A percentile compares a stretch with the other conserved stretches of the same genome.
phyloP scores from a whole-genome alignment of 2,113 vertebrate genomes.

The Petrocephalus zakoni region DNA sequence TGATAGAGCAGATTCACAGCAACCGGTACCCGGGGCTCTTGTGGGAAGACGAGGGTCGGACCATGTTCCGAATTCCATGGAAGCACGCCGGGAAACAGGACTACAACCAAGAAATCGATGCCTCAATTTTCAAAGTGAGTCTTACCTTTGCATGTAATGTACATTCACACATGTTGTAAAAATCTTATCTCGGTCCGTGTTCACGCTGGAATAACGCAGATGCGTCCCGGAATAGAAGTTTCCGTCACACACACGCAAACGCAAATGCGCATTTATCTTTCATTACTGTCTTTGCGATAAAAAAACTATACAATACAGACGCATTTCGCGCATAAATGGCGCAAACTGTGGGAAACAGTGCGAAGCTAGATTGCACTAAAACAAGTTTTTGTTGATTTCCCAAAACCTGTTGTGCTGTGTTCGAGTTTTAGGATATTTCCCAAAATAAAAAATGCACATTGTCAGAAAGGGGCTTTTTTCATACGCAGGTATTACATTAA shows the following conservation, averaged over 20 bases:
- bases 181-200: neutral
- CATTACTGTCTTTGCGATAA: neutral
- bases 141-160: neutral
- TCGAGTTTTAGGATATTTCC: neutral
- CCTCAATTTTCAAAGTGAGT: slow-evolving; percentile 92
- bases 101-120: slow-evolving; percentile 95
- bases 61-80: slow-evolving; percentile 96
- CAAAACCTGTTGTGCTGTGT: neutral
- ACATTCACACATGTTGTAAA: neutral
- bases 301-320: neutral
- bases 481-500: neutral
- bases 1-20: slow-evolving; percentile 92
- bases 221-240: neutral
- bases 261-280: neutral
- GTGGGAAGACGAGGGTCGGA: slow-evolving; percentile 85
- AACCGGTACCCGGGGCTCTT: slow-evolving; percentile 76
- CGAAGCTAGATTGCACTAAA: neutral
- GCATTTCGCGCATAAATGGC: neutral
- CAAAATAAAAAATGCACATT: neutral
- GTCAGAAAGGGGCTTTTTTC: neutral
- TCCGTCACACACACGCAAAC: neutral
- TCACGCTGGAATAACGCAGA: neutral
- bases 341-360: neutral
- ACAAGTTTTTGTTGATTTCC: neutral
- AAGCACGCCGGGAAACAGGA: slow-evolving; percentile 97